Percentiles rank a stretch among this genome's conserved stretches.
These are phyloP conservation scores for Caenorhabditis sp. DNA, from an alignment of 2,888 invertebrate genomes.

Conservation along the genomic window DNA sequence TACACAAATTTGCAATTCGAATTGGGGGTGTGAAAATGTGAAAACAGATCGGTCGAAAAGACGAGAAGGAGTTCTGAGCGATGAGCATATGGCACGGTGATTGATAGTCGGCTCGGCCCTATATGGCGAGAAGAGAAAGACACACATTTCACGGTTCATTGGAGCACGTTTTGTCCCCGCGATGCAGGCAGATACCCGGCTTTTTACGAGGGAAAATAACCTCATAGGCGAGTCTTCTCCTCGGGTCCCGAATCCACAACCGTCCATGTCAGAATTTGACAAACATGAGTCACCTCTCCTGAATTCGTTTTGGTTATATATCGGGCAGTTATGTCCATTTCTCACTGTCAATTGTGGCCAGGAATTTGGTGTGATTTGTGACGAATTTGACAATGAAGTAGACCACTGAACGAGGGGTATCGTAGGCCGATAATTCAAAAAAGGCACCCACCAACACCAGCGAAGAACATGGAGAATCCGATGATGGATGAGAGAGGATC, in stretches of 20 bases:
- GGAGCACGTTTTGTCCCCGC: slow-evolving; percentile 12
- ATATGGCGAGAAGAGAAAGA: slow-evolving; percentile 6
- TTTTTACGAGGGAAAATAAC: background rate
- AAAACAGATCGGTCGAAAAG: slow-evolving; percentile 16
- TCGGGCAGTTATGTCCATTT: background rate
- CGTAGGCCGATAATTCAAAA: background rate
- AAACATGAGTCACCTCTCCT: slow-evolving; percentile 55
- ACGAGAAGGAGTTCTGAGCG: slow-evolving; percentile 7
- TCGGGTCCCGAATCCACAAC: slow-evolving; percentile 54
- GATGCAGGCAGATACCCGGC: slow-evolving; percentile 4
- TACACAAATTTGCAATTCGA: slow-evolving; percentile 4
- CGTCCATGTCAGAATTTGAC: slow-evolving; percentile 63
- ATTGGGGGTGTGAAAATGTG: slow-evolving; percentile 15
- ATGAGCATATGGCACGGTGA: slow-evolving; percentile 47
- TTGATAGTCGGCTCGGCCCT: slow-evolving; percentile 30
- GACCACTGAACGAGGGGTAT: slow-evolving; percentile 47
- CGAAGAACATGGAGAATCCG: slow-evolving; percentile 60
- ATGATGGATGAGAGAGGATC: slow-evolving; percentile 60
- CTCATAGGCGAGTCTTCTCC: slow-evolving; percentile 33
- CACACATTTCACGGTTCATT: slow-evolving; percentile 42
- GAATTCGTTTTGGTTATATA: slow-evolving; percentile 3
- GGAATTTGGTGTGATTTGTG: slow-evolving; percentile 27
- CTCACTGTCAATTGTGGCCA: slow-evolving; percentile 28
- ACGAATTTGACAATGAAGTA: slow-evolving; percentile 56
- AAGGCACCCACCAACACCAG: slow-evolving; percentile 56